phyloP scores from a whole-genome alignment of 2,797 vertebrate species.

The Danio choprae region DNA sequence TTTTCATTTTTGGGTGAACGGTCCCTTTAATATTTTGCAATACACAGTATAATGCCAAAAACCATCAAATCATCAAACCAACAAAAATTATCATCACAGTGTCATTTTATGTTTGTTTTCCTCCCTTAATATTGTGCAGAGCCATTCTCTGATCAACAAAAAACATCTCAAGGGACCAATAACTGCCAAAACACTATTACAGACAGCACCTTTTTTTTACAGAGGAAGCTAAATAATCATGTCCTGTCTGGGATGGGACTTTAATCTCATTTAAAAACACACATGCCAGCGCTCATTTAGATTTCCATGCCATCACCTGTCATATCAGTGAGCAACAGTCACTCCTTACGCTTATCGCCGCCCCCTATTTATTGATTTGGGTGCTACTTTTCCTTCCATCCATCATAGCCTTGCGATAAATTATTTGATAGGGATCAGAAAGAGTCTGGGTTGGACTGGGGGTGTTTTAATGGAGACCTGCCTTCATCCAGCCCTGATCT shows the following conservation, averaged over 20 bases:
- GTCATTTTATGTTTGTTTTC: no score
- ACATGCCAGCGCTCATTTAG: slow-evolving; percentile 52
- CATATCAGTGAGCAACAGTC: slow-evolving; percentile 54
- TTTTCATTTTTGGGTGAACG: no score
- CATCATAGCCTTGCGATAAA: slow-evolving; percentile 65
- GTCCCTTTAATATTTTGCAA: no score
- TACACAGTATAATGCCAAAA: no score
- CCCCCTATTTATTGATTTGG: slow-evolving; percentile 66
- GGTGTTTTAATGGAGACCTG: slow-evolving; percentile 64
- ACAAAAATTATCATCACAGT: no score
- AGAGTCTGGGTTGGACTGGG: slow-evolving; percentile 53
- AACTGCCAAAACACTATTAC: slow-evolving; percentile 24
- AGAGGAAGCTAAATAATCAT: slow-evolving; percentile 18
- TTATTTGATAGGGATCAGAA: slow-evolving; percentile 68
- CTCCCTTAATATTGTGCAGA: no score
- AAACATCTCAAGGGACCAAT: background rate
- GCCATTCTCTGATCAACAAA: background rate
- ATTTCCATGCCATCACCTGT: slow-evolving; percentile 58
- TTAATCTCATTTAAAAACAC: slow-evolving; percentile 53
- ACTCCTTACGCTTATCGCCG: slow-evolving; percentile 57
- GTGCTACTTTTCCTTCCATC: slow-evolving; percentile 52
- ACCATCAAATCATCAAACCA: no score
- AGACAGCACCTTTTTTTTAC: slow-evolving; percentile 32
- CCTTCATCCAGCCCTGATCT: slow-evolving; percentile 53
- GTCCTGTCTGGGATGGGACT: slow-evolving; percentile 13